phyloP scores from a whole-genome alignment of 2,888 invertebrate genomes.

The Himalopsyche japonica region DNA sequence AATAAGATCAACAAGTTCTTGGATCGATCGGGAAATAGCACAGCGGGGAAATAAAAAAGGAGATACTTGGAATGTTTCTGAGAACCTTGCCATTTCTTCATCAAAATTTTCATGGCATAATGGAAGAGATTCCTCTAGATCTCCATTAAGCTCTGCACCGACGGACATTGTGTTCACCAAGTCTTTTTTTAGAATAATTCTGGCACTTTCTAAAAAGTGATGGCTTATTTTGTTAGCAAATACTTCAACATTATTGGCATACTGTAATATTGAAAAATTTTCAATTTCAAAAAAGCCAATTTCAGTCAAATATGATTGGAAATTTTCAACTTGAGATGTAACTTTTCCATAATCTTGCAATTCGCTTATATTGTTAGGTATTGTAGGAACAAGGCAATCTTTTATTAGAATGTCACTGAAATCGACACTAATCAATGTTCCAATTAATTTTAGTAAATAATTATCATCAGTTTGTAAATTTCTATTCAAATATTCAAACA shows the following conservation, averaged over 20 bases:
- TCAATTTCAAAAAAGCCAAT: conserved; percentile 63
- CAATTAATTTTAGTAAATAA: conserved; percentile 61
- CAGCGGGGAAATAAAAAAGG: conserved; percentile 60
- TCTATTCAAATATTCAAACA: conserved; percentile 63
- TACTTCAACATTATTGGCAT: conserved; percentile 73
- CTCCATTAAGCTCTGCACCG: conserved; percentile 49
- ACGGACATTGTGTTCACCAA: conserved; percentile 72
- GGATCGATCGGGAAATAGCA: conserved; percentile 64
- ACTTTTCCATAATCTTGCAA: conserved; percentile 67
- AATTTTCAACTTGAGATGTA: conserved; percentile 65
- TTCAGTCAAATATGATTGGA: conserved; percentile 66
- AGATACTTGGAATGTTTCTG: conserved; percentile 53
- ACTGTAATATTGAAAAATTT: conserved; percentile 66
- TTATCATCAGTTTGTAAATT: conserved; percentile 56
- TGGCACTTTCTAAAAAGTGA: conserved; percentile 69
- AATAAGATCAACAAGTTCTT: conserved; percentile 67
- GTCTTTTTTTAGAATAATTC: conserved; percentile 77
- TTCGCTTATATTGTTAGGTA: conserved; percentile 76
- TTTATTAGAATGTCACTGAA: conserved; percentile 70
- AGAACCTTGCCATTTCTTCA: conserved; percentile 52
- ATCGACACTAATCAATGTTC: conserved; percentile 59
- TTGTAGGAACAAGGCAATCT: conserved; percentile 74
- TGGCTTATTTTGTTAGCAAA: conserved; percentile 76
- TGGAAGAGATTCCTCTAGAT: conserved; percentile 5
- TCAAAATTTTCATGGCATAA: conserved; percentile 42